Base-by-base conservation (phyloP, 2,113 vertebrate species). In the Caranx ignobilis region DNA sequence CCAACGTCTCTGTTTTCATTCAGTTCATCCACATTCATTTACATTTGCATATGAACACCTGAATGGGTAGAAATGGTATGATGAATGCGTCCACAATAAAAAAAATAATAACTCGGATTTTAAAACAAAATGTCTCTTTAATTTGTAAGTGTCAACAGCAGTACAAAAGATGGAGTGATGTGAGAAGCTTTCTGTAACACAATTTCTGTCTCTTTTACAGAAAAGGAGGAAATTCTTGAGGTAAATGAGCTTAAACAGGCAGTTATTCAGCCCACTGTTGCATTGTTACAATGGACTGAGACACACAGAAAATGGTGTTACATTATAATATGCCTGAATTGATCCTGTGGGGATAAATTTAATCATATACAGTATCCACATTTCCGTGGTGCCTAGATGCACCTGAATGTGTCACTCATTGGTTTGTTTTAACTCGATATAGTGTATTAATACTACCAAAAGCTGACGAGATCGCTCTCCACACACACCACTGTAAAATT, bases 101-200 rank as follows among this genome's bases (percentile, higher is more conserved):
- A 60, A 35, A 87, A 87, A 82, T 37, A 72, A 85, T 75, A 45
- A 93, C 93, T 86, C 92, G 87, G 88, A 80, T 95, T 93, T 92
- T 99, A 98, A 99, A 99, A 99, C 98, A 99, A 99, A 98, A 98
- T 97, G 96, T 97, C 96, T 99, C 97, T 99, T 99, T 99, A 99
- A 99, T 99, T 97, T 97, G 96, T 99, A 97, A 98, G 98, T 99
- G 98, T 99, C 97, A 97, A 99, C 97, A 99, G 97, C 98, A 99
- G 98, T 99, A 99, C 98, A 99, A 99, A 99, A 99, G 97, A 99
- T 98, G 97, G 97, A 99, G 98, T 98, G 98, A 98, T 97, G 97
- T 96, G 96, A 96, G 96, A 95, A 92, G 88, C 84, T 93, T 93
- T 95, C 88, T 94, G 89, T 92, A 87, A 92, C 91, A 93, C 92